phyloP scores from a whole-genome alignment of 2,797 vertebrate species.

The Diceros bicornis region DNA sequence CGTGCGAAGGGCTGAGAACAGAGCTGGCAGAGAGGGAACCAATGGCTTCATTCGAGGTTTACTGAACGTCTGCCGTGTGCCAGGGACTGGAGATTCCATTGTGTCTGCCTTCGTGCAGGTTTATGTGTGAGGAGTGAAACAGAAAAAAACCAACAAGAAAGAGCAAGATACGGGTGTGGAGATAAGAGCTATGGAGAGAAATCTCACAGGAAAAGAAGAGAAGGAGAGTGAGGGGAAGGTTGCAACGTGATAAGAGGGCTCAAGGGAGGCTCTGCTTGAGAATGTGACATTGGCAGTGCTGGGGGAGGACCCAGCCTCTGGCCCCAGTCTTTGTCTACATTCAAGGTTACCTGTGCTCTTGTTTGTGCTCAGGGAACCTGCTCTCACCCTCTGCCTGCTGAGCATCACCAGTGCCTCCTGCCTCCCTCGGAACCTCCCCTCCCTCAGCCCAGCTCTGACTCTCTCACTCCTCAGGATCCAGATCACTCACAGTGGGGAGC shows the following conservation, averaged over 20 bases:
- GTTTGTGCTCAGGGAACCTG: neutral
- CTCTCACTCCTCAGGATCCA: conserved; percentile 18
- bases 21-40: neutral
- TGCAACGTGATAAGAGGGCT: neutral
- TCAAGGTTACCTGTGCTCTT: neutral
- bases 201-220: neutral
- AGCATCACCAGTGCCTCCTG: rapidly evolving
- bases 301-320: neutral
- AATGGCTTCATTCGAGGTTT: neutral
- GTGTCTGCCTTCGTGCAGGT: neutral
- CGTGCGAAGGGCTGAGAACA: neutral
- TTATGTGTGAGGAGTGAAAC: neutral
- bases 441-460: neutral
- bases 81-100: neutral
- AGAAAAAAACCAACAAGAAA: no score
- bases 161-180: neutral
- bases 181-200: neutral
- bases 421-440: rapidly evolving
- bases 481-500: neutral
- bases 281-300: neutral
- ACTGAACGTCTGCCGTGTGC: neutral
- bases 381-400: neutral
- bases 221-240: neutral
- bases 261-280: neutral
- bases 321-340: neutral